Conservation (phyloP, 2,113 vertebrate species). For the Riparia riparia region DNA sequence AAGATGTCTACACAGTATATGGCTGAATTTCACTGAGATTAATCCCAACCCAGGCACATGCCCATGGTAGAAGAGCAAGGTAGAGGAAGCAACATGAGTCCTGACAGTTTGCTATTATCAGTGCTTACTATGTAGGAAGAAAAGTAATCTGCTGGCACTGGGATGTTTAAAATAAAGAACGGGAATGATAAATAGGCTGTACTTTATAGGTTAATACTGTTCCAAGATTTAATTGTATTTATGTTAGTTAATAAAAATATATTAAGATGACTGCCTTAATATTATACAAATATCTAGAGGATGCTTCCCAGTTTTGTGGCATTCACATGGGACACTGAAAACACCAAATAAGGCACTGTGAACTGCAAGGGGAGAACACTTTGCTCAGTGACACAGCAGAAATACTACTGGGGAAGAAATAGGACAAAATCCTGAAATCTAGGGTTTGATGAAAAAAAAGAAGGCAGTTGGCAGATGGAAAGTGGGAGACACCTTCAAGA, state of each 20-base stretch:
- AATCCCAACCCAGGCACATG: neutral
- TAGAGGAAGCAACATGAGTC: neutral
- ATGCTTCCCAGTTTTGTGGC: neutral
- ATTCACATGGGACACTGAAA: neutral
- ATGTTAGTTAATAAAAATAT: neutral
- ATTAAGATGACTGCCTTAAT: neutral
- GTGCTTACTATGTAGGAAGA: neutral
- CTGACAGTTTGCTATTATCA: neutral
- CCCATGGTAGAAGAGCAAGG: neutral
- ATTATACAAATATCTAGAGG: neutral
- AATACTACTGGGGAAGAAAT: slow-evolving; percentile 5
- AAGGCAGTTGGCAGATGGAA: slow-evolving; percentile 43
- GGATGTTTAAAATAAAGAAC: neutral
- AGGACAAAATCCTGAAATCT: slow-evolving; percentile 13
- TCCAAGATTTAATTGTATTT: neutral
- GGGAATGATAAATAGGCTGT: neutral
- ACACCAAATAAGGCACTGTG: neutral
- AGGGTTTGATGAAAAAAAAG: neutral
- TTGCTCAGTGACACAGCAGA: neutral
- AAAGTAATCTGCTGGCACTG: neutral
- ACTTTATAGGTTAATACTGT: neutral
- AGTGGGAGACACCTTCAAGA: slow-evolving; percentile 36
- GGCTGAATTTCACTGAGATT: neutral
- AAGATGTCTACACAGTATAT: neutral
- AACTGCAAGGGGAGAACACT: neutral